phyloP scores from a whole-genome alignment of 2,888 invertebrate species.

The Urechis unicinctus region DNA sequence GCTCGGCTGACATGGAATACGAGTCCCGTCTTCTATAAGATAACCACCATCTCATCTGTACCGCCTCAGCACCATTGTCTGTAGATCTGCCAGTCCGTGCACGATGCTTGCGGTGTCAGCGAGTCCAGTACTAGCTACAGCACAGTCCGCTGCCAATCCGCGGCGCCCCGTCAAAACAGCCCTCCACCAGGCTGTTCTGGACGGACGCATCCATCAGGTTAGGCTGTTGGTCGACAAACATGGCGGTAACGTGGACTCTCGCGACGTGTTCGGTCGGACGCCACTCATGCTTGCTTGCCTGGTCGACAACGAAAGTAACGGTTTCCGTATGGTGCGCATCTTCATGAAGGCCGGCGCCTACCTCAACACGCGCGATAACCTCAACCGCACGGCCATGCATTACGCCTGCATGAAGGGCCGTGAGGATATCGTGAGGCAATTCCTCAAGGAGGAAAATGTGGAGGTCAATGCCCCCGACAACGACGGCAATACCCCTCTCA shows the following conservation, averaged over 20 bases:
- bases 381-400: constrained; percentile 40
- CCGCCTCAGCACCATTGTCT: too few relatives aligned
- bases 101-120: too few relatives aligned
- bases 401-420: constrained; percentile 42
- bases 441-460: constrained; percentile 35
- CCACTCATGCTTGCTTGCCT: constrained; percentile 45
- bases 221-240: constrained; percentile 41
- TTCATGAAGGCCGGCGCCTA: constrained; percentile 30
- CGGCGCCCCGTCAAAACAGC: constrained; percentile 42
- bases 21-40: too few relatives aligned
- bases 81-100: too few relatives aligned
- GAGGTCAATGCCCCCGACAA: constrained; percentile 41
- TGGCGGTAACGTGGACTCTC: constrained; percentile 34
- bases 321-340: constrained; percentile 37
- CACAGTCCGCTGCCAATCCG: too few relatives aligned
- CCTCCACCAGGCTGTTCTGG: constrained; percentile 45
- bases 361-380: constrained; percentile 33
- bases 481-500: constrained; percentile 44
- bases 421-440: constrained; percentile 10
- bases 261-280: constrained; percentile 42
- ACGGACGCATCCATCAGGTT: constrained; percentile 43
- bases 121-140: too few relatives aligned
- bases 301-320: constrained; percentile 33
- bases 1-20: too few relatives aligned
- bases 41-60: too few relatives aligned